Conservation (phyloP, 2,797 vertebrate species). For the Triplophysa bombifrons region DNA sequence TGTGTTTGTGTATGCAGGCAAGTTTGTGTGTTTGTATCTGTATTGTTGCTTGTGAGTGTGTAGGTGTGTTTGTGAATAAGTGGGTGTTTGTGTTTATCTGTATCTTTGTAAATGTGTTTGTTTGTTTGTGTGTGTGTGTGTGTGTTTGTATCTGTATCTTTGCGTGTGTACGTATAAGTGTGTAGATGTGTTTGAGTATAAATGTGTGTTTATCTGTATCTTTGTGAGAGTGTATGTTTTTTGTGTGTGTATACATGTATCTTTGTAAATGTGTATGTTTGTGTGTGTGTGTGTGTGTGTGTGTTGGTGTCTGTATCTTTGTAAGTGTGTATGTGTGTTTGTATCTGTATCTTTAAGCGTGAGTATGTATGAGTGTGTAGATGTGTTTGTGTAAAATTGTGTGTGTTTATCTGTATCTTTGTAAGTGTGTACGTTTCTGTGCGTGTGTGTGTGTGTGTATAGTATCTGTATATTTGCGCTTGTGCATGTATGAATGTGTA, state of each 20-base stretch:
- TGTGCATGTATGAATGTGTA: too few species aligned
- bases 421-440: too few species aligned
- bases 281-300: too few species aligned
- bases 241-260: too few species aligned
- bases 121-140: too few species aligned
- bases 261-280: too few species aligned
- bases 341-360: slow-evolving; percentile 80
- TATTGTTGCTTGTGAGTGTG: slow-evolving; percentile 73
- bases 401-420: too few species aligned
- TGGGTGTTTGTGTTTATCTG: not conserved
- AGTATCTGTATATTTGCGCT: too few species aligned
- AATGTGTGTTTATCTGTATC: slow-evolving; percentile 51
- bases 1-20: slow-evolving; percentile 54
- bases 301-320: slow-evolving; percentile 5
- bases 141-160: not conserved
- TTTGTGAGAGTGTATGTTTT: not conserved
- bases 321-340: slow-evolving; percentile 48
- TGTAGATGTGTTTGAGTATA: slow-evolving; percentile 45
- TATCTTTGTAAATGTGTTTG: not conserved
- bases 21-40: slow-evolving; percentile 68
- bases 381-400: not conserved
- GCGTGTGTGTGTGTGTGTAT: too few species aligned
- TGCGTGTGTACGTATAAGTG: slow-evolving; percentile 4
- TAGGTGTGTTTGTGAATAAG: too few species aligned
- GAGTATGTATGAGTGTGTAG: too few species aligned